These are phyloP conservation scores for Tetragnatha montana DNA, from an alignment of 2,888 invertebrate genomes.

Conservation along the genomic window DNA sequence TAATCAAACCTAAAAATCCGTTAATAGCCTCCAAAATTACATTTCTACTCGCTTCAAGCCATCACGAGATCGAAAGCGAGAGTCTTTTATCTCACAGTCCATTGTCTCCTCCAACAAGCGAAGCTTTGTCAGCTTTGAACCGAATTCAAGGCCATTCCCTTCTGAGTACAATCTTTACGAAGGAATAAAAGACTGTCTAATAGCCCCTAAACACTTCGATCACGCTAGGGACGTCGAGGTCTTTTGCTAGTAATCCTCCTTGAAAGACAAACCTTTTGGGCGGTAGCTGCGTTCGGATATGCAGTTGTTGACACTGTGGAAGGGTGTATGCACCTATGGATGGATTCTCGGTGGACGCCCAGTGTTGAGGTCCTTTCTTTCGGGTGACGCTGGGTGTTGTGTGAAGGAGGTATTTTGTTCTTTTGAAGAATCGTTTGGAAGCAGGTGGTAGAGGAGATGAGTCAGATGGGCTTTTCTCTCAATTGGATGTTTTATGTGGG, in stretches of 20 bases:
- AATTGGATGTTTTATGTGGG: neutral
- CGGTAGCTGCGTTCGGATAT: neutral
- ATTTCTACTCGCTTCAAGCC: neutral
- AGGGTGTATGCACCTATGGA: neutral
- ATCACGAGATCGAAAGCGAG: neutral
- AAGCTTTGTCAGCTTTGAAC: neutral
- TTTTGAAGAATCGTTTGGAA: neutral
- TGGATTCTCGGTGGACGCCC: neutral
- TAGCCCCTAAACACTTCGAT: neutral
- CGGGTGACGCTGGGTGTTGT: neutral
- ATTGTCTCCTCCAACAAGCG: neutral
- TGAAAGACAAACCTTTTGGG: neutral
- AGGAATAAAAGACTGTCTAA: neutral
- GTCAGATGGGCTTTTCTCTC: neutral
- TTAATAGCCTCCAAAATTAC: too few relatives aligned
- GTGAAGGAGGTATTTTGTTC: neutral
- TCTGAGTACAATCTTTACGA: neutral
- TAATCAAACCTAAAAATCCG: too few relatives aligned
- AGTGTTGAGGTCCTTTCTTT: neutral
- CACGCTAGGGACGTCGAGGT: neutral
- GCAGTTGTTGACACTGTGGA: slow-evolving; percentile 6
- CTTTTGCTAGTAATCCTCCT: neutral
- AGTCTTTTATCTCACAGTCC: neutral
- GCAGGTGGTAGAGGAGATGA: neutral
- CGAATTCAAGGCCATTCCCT: neutral